phyloP scores from a whole-genome alignment of 2,888 invertebrate genomes.

The Phorcus lineatus region DNA sequence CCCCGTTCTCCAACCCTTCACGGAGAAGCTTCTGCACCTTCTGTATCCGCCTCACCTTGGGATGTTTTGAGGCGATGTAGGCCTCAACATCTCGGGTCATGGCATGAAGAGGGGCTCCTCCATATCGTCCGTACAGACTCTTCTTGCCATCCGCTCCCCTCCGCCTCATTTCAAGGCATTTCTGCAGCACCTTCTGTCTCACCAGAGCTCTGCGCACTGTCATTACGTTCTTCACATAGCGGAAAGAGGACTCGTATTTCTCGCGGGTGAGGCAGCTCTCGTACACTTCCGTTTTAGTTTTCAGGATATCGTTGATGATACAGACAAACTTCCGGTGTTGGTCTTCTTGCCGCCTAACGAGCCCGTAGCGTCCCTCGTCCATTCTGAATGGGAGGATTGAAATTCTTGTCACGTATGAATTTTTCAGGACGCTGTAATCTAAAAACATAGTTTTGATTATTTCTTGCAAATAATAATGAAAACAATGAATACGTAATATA shows the following conservation, averaged over 20 bases:
- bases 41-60: slow-evolving; percentile 50
- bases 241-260: slow-evolving; percentile 42
- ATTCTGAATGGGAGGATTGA: slow-evolving; percentile 29
- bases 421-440: too few relatives aligned
- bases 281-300: slow-evolving; percentile 46
- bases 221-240: slow-evolving; percentile 52
- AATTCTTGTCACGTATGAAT: too few relatives aligned
- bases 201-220: slow-evolving; percentile 51
- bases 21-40: slow-evolving; percentile 48
- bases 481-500: neutral
- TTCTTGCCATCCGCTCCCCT: slow-evolving; percentile 31
- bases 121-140: slow-evolving; percentile 49
- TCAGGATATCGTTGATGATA: slow-evolving; percentile 59
- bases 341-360: slow-evolving; percentile 54
- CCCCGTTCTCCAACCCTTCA: slow-evolving; percentile 51
- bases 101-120: slow-evolving; percentile 55
- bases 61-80: slow-evolving; percentile 56
- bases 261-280: slow-evolving; percentile 51
- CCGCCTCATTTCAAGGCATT: slow-evolving; percentile 60
- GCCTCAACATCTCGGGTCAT: slow-evolving; percentile 58
- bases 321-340: slow-evolving; percentile 56
- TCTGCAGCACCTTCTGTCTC: slow-evolving; percentile 53
- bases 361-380: slow-evolving; percentile 58
- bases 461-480: too few relatives aligned
- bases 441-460: too few relatives aligned